Evolutionary conservation across 2,113 vertebrate genomes (phyloP).

Genomic region (Tinamus guttatus): DNA sequence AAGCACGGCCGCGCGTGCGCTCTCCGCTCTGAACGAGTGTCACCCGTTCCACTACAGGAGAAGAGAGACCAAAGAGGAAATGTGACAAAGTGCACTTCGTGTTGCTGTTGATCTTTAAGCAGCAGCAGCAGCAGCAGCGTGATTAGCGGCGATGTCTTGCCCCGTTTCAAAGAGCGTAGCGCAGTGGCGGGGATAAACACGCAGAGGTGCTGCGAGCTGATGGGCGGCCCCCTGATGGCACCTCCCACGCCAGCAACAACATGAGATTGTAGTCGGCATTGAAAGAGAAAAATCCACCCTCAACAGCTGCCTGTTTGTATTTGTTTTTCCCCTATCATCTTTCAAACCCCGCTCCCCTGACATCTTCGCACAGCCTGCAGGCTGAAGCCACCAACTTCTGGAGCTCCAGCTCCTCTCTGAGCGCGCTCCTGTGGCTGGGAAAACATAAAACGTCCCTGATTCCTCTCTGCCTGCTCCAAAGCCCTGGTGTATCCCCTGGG

Average conservation of each 20-base stretch:
- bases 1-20: not conserved
- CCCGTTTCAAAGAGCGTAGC: slow-evolving; percentile 59
- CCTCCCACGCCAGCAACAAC: slow-evolving; percentile 39
- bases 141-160: slow-evolving; percentile 44
- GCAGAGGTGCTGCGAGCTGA: slow-evolving; percentile 55
- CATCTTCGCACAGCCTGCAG: not conserved
- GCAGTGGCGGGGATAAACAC: slow-evolving; percentile 61
- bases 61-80: slow-evolving; percentile 59
- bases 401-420: not conserved
- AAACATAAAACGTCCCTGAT: not conserved
- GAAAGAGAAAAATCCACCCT: slow-evolving; percentile 47
- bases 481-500: not conserved
- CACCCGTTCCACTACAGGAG: slow-evolving; percentile 44
- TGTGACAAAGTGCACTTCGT: slow-evolving; percentile 58
- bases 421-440: not conserved
- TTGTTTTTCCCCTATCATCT: not conserved
- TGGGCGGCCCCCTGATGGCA: slow-evolving; percentile 43
- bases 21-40: not conserved
- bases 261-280: slow-evolving; percentile 36
- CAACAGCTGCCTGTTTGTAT: slow-evolving; percentile 48
- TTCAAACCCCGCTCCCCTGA: not conserved
- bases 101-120: slow-evolving; percentile 67
- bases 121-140: slow-evolving; percentile 19
- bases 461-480: not conserved
- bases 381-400: not conserved